Evolutionary conservation across 1,140 invertebrate species (phyloP).

Genomic region (Caenorhabditis tropicalis): DNA sequence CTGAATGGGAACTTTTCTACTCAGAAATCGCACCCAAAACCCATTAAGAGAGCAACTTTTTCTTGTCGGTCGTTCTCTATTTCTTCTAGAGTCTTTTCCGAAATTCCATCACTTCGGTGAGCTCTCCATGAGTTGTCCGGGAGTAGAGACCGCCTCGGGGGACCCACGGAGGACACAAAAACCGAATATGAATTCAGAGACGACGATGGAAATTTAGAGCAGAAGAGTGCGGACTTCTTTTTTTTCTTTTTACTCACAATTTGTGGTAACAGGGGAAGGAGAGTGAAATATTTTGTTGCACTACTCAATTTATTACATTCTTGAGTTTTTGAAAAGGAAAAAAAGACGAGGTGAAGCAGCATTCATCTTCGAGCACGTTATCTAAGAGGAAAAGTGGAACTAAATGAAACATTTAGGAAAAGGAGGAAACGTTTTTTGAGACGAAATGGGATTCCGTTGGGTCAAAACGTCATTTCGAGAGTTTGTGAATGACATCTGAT

Average conservation of each 20-base stretch:
- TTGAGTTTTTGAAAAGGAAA: not conserved
- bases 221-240: not conserved
- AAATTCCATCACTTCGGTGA: not conserved
- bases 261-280: not conserved
- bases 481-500: not conserved
- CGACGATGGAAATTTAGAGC: too few species aligned
- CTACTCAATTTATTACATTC: conserved; percentile 13
- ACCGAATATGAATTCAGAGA: conserved; percentile 33
- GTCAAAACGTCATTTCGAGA: not conserved
- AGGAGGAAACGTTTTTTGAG: not conserved
- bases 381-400: not conserved
- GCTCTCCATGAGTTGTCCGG: not conserved
- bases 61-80: not conserved
- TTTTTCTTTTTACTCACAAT: conserved; percentile 8
- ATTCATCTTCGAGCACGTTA: conserved; percentile 38
- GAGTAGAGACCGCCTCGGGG: conserved; percentile 25
- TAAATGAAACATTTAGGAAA: not conserved
- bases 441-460: not conserved
- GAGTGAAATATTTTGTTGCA: not conserved
- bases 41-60: conserved; percentile 44
- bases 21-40: conserved; percentile 21
- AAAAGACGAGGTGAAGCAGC: not conserved
- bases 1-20: not conserved
- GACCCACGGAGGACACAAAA: not conserved
- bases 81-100: conserved; percentile 18